A percentile compares a stretch with the other conserved stretches of the same genome.
Conservation (phyloP, 2,797 vertebrate genomes). For the Hydrophis major region DNA sequence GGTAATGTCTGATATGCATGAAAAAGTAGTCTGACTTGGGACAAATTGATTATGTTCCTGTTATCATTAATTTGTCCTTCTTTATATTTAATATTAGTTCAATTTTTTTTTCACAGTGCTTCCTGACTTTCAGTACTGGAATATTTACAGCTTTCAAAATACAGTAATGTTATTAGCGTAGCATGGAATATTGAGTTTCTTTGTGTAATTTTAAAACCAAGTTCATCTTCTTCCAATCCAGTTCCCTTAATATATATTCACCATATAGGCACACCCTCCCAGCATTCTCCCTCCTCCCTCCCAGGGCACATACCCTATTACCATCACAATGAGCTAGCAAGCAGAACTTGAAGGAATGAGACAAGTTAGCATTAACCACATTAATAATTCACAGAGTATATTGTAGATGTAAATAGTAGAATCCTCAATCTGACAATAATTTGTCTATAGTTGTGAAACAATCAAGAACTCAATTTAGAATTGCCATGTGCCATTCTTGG, state of each 20-base stretch:
- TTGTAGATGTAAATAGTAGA: neutral
- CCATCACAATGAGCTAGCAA: neutral
- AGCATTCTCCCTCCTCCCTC: neutral
- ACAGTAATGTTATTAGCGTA: neutral
- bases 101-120: neutral
- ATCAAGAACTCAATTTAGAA: neutral
- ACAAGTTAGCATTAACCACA: neutral
- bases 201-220: neutral
- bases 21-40: neutral
- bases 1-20: neutral
- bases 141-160: neutral
- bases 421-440: neutral
- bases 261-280: neutral
- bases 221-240: neutral
- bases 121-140: neutral
- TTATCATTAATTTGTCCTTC: neutral
- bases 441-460: neutral
- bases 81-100: neutral
- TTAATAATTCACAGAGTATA: neutral
- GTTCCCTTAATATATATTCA: neutral
- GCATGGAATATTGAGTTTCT: neutral
- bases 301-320: neutral
- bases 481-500: neutral
- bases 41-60: neutral
- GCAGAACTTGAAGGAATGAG: neutral